phyloP scores from a whole-genome alignment of 2,888 invertebrate genomes.

The Prosopocoilus inquinatus region DNA sequence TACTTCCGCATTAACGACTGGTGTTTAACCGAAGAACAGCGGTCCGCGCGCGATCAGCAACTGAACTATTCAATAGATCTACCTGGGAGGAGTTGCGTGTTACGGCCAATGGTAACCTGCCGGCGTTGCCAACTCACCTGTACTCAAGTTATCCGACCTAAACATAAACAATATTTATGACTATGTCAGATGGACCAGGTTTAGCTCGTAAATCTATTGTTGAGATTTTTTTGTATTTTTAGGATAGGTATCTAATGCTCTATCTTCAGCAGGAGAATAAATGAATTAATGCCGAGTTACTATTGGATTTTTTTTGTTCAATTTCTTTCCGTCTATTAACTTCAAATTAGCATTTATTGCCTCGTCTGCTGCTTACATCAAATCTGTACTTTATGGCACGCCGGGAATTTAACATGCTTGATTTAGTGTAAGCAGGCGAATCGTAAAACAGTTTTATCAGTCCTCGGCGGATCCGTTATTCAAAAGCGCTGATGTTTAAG shows the following conservation, averaged over 20 bases:
- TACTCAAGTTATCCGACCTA: conserved; percentile 28
- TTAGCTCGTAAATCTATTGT: conserved; percentile 51
- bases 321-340: no score
- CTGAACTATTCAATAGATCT: conserved; percentile 33
- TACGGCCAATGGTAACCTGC: conserved; percentile 43
- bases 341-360: no score
- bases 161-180: conserved; percentile 54
- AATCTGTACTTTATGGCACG: no score
- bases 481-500: no score
- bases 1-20: conserved; percentile 2
- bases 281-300: conserved; percentile 28
- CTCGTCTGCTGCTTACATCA: no score
- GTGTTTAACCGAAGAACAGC: conserved; percentile 6
- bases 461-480: no score
- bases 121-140: conserved; percentile 48
- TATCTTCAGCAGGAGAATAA: conserved; percentile 25
- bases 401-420: no score
- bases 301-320: no score
- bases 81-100: conserved; percentile 45
- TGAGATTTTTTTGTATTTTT: conserved; percentile 37
- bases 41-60: conserved; percentile 46
- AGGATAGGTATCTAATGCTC: conserved; percentile 4
- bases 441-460: no score
- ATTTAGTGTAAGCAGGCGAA: no score
- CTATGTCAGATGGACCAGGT: conserved; percentile 50